phyloP scores from a whole-genome alignment of 2,113 vertebrate species.

The Lonchura striata region DNA sequence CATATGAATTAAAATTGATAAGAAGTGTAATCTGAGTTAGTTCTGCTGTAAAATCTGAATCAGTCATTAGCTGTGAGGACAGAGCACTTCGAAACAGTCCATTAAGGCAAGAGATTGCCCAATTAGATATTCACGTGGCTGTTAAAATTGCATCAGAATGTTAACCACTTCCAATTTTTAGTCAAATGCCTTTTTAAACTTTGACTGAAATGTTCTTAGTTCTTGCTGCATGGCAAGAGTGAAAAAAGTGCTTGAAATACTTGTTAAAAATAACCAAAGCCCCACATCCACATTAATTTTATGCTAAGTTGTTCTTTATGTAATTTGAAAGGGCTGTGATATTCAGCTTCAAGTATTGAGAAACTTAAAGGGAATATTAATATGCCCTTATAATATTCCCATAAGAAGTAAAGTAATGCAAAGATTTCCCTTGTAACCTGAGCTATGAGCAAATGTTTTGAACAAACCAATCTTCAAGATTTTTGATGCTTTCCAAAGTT shows the following conservation, averaged over 20 bases:
- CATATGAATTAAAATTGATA: background rate
- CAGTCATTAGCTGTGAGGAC: background rate
- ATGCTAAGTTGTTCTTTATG: background rate
- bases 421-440: background rate
- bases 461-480: background rate
- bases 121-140: constrained; percentile 22
- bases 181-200: constrained; percentile 16
- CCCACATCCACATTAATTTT: background rate
- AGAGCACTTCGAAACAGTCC: background rate
- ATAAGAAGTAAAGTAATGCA: background rate
- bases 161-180: constrained; percentile 9
- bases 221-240: background rate
- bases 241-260: background rate
- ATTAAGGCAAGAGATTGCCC: constrained; percentile 27
- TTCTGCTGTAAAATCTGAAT: background rate
- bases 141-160: constrained; percentile 24
- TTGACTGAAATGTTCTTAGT: constrained; percentile 15
- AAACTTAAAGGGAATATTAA: background rate
- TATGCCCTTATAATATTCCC: background rate
- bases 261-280: constrained; percentile 10
- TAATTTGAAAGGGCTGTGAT: background rate
- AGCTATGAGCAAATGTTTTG: background rate
- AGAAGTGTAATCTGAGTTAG: background rate
- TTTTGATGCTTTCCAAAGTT: background rate
- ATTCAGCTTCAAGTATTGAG: background rate